Evolutionary conservation across 2,888 invertebrate genomes (phyloP), one percentile per base, ranked within the genome.

Genomic region (Pinctada fucata): DNA sequence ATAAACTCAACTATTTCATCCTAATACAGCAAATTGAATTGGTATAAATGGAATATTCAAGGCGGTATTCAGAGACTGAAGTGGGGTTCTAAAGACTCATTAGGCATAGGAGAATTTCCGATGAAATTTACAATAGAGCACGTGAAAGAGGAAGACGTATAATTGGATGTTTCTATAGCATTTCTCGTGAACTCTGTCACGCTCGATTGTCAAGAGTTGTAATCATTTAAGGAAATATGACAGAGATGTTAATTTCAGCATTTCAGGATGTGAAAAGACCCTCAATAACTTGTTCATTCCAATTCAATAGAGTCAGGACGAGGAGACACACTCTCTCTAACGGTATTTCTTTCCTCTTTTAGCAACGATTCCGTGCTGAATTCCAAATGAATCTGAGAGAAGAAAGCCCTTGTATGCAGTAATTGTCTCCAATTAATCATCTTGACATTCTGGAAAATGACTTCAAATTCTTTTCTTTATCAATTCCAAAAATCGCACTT

Each of bases 21-120:
- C 72, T 70, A 76, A 79, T 79, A 74, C 52, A 76, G 74, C 49
- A 83, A 85, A 85, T 85, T 85, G 82, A 85, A 85, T 85, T 83
- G 80, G 76, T 76, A 80, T 83, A 85, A 85, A 83, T 82, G 85
- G 79, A 82, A 82, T 79, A 83, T 83, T 85, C 80, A 80, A 73
- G 73, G 52, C 63, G 71, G 64, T 71, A 80, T 80, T 80, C 80
- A 80, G 75, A 6, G 68, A 63, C 72, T 72, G 50, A 70, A 74
- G 71, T 67, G 52, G 58, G 74, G 75, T 80, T 78, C 80, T 78
- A 80, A 78, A 78, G 80, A 80, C 69, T 80, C 80, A 80, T 80
- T 80, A 80, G 75, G 71, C 50, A 52, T 68, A 51, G 47, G 70
- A 69, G 76, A 77, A 78, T 80, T 77, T 78, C 77, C 69, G 80